phyloP scores from a whole-genome alignment of 2,797 vertebrate genomes.

The Rousettus madagascariensis region DNA sequence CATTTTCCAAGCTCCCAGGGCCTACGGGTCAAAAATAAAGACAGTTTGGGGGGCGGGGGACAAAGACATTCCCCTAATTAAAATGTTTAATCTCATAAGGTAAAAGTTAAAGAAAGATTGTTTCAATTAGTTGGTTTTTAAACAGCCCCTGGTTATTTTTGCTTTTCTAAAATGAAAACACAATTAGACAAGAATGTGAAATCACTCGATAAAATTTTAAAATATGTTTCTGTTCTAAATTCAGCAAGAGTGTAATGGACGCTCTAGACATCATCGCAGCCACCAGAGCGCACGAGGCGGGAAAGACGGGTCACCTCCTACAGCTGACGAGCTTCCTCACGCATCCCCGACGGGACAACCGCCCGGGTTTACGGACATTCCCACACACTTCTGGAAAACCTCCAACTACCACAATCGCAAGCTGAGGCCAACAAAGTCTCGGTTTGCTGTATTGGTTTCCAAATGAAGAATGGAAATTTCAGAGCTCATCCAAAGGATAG shows the following conservation, averaged over 20 bases:
- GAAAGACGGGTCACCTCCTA: not conserved
- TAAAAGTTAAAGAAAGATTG: slow-evolving; percentile 14
- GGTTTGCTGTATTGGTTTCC: not conserved
- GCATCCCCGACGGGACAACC: not conserved
- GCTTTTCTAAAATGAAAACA: slow-evolving; percentile 51
- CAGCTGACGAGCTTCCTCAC: not conserved
- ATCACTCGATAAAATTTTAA: slow-evolving; percentile 45
- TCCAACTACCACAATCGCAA: not conserved
- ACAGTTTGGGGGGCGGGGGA: not conserved
- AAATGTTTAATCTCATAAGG: slow-evolving; percentile 14
- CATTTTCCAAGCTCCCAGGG: not conserved
- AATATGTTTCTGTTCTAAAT: slow-evolving; percentile 53
- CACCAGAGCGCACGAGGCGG: not conserved
- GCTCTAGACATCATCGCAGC: not conserved
- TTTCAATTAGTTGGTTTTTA: slow-evolving; percentile 40
- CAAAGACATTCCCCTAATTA: not conserved
- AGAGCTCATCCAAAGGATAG: not conserved
- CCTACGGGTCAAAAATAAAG: not conserved
- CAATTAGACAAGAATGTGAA: slow-evolving; percentile 60
- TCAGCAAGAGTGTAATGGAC: not conserved
- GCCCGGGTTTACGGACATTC: not conserved
- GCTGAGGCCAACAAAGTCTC: not conserved
- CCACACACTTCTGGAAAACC: not conserved
- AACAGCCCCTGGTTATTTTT: slow-evolving; percentile 25
- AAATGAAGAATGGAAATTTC: not conserved